Base-by-base conservation (phyloP, 2,888 invertebrate genomes). In the Periphyllus acericola region DNA sequence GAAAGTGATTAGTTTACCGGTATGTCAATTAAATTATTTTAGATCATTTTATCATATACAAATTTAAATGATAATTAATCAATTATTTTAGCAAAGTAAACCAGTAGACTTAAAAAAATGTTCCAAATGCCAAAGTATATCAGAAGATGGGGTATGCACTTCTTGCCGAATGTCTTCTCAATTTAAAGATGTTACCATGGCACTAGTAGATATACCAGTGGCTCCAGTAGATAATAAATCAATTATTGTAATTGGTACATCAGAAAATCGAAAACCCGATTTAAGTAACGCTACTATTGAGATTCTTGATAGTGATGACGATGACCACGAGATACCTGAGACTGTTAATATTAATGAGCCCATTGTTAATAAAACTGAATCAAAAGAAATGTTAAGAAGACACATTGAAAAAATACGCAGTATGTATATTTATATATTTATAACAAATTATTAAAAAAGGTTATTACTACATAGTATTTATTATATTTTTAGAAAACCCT, bases 401-500 rank as follows among this genome's bases (percentile, higher is more conserved):
- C 17, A 87, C 21, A n/a, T 32, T 11, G 72, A 36, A 21, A 87
- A 66, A 66, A 74, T 87, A 32, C 60, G 19, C 4, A 17, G 87
- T 87, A 74, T 60, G 80, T 66, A 19, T 60, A 6, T 40, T 29
- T 68, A 79, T 40, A 36, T 9, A 11, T 55, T 19, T 17, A 21
- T 21, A 46, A n/a, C 21, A 76, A 66, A 21, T 60, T 60, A 3
- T 60, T 6, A 25, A 25, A 25, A 60, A 11, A 46, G 46, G 8
- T 40, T n/a, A 11, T 36, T 36, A 29, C 25, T 17, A 0, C 29
- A 60, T n/a, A n/a, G 40, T n/a, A 21, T 52, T 21, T 68, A 79
- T 79, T 81, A 40, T 71, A 74, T 71, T 85, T 85, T 74, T 74
- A 87, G 87, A 3, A 25, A 87, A 87, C 21, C 87, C 87, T 32